Conservation (phyloP, 92 coral and sea anemone species). For the Palythoa caribaeorum region DNA sequence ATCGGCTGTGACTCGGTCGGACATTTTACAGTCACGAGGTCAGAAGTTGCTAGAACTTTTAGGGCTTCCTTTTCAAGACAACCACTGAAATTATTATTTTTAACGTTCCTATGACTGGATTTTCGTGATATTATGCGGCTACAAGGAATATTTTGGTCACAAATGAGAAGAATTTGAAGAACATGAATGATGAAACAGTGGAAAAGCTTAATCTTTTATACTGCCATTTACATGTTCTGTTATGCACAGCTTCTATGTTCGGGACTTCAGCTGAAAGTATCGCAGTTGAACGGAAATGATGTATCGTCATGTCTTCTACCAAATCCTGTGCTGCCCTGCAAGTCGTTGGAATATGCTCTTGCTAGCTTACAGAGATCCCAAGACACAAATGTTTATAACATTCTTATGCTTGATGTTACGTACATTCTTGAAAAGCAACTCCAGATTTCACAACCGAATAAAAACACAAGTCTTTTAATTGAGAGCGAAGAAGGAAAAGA, state of each 20-base stretch:
- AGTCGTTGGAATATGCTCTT: conserved; percentile 73
- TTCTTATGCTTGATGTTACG: conserved; percentile 61
- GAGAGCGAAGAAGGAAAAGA: conserved; percentile 44
- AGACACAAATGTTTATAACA: conserved; percentile 44
- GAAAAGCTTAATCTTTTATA: background rate
- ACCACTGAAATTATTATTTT: no score
- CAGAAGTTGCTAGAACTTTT: background rate
- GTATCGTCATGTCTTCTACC: conserved; percentile 54
- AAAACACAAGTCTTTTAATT: conserved; percentile 45
- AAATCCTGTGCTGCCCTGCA: conserved; percentile 61
- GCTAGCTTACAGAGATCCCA: conserved; percentile 35
- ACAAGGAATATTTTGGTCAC: background rate
- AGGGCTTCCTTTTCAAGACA: no score
- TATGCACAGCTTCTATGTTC: background rate
- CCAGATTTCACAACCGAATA: conserved; percentile 62
- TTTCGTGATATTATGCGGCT: background rate
- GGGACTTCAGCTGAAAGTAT: conserved; percentile 48
- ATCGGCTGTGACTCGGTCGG: no score
- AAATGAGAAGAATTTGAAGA: background rate
- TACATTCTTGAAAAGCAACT: conserved; percentile 52
- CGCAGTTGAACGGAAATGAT: conserved; percentile 74
- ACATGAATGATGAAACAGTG: background rate
- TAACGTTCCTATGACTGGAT: background rate
- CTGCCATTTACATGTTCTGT: conserved; percentile 1
- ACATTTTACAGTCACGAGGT: background rate